A percentile compares a stretch with the other conserved stretches of the same genome.
Conservation (phyloP, 1,140 invertebrate genomes). For the Drosophila lacteicornis region DNA sequence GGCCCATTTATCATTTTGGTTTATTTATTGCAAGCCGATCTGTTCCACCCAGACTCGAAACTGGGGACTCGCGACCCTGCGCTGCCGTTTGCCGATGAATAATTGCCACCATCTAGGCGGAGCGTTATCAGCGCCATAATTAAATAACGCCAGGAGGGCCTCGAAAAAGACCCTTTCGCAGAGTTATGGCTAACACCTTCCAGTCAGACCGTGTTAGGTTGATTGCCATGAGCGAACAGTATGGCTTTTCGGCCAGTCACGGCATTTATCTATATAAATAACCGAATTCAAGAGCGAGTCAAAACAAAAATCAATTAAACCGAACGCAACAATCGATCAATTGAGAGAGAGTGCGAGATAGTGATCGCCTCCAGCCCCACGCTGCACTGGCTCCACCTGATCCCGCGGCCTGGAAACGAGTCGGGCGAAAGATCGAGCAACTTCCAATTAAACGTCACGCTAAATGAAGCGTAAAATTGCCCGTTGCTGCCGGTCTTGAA, state of each 20-base stretch:
- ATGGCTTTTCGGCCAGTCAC: constrained; percentile 52
- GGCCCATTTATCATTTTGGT: constrained; percentile 77
- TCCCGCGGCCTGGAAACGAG: constrained; percentile 21
- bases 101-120: constrained; percentile 84
- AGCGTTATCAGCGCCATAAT: constrained; percentile 84
- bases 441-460: constrained; percentile 82
- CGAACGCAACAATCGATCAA: constrained; percentile 73
- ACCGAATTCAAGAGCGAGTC: constrained; percentile 51
- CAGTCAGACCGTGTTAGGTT: constrained; percentile 49
- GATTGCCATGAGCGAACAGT: constrained; percentile 65
- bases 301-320: constrained; percentile 80
- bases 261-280: constrained; percentile 20
- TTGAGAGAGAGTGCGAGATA: constrained; percentile 24
- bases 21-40: constrained; percentile 76
- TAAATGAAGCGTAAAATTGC: constrained; percentile 84
- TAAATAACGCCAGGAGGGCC: constrained; percentile 83
- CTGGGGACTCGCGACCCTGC: constrained; percentile 10
- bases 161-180: background rate
- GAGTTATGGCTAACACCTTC: constrained; percentile 28
- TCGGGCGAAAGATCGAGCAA: constrained; percentile 53
- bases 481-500: constrained; percentile 81
- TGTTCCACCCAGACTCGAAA: constrained; percentile 10
- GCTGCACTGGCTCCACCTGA: constrained; percentile 25
- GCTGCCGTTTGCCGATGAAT: constrained; percentile 66
- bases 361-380: constrained; percentile 13